Evolutionary conservation across 92 coral and sea anemone species (phyloP).

Genomic region (Porites evermanni): DNA sequence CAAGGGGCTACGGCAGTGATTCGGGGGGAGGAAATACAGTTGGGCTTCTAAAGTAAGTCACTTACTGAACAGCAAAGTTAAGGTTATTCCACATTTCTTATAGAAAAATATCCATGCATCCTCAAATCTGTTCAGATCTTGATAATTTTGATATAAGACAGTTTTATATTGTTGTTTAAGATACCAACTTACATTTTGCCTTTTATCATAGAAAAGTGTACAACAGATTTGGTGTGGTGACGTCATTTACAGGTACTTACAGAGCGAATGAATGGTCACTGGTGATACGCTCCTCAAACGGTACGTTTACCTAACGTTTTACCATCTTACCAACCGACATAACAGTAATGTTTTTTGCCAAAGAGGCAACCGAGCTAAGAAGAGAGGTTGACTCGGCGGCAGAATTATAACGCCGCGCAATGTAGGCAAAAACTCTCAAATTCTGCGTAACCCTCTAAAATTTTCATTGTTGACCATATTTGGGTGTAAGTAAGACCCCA

Average conservation of each 20-base stretch:
- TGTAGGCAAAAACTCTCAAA: too few relatives aligned
- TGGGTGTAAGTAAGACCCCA: too few relatives aligned
- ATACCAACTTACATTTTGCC: not conserved
- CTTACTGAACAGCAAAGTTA: not conserved
- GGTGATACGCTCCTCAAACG: not conserved
- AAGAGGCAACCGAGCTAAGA: too few relatives aligned
- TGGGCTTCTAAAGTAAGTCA: conserved; percentile 21
- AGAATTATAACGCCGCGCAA: too few relatives aligned
- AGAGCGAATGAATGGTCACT: conserved; percentile 19
- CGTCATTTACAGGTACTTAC: conserved; percentile 37
- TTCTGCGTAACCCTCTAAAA: too few relatives aligned
- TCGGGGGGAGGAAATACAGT: conserved; percentile 11
- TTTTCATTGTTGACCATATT: too few relatives aligned
- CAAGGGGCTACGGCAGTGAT: not conserved
- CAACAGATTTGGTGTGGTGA: conserved; percentile 23
- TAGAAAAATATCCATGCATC: not conserved
- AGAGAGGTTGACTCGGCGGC: too few relatives aligned
- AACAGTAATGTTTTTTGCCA: too few relatives aligned
- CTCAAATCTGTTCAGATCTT: too few relatives aligned
- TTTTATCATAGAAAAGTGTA: not conserved
- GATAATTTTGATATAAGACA: too few relatives aligned
- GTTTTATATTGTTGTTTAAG: not conserved
- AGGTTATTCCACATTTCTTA: not conserved
- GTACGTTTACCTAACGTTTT: too few relatives aligned
- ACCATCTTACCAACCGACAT: too few relatives aligned